Percentiles rank a stretch among this genome's conserved stretches.
phyloP scores from a whole-genome alignment of 2,888 invertebrate species.

The Zhuqinia jingwanae region DNA sequence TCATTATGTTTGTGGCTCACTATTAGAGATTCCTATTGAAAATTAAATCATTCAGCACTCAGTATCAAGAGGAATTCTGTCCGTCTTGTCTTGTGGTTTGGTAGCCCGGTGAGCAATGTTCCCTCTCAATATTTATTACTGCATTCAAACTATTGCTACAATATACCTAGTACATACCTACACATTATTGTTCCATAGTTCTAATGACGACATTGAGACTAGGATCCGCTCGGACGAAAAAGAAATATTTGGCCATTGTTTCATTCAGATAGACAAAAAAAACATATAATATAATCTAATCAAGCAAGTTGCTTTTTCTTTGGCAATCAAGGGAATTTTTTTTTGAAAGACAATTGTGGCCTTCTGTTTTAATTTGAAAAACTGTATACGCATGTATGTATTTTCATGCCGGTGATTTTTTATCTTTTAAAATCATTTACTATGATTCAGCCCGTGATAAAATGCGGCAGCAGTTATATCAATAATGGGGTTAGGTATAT shows the following conservation, averaged over 20 bases:
- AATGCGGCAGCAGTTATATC: conserved; percentile 22
- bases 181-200: not conserved
- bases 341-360: conserved; percentile 38
- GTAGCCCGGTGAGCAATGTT: not conserved
- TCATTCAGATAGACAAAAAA: not conserved
- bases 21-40: too few relatives aligned
- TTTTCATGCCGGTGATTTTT: not conserved
- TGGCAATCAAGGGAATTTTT: too few relatives aligned
- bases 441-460: conserved; percentile 38
- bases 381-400: not conserved
- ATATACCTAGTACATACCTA: too few relatives aligned
- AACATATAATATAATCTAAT: too few relatives aligned
- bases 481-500: conserved; percentile 45
- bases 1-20: too few relatives aligned
- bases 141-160: too few relatives aligned
- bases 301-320: too few relatives aligned
- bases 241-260: conserved; percentile 23
- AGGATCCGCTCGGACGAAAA: conserved; percentile 44
- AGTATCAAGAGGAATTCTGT: not conserved
- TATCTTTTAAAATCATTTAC: conserved; percentile 32
- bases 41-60: too few relatives aligned
- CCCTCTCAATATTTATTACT: not conserved
- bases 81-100: not conserved
- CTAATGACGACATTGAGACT: conserved; percentile 36
- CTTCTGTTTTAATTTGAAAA: conserved; percentile 48